A percentile compares a stretch with the other conserved stretches of the same genome.
Conservation (phyloP, 1,140 invertebrate species). For the Musca vetustissima region DNA sequence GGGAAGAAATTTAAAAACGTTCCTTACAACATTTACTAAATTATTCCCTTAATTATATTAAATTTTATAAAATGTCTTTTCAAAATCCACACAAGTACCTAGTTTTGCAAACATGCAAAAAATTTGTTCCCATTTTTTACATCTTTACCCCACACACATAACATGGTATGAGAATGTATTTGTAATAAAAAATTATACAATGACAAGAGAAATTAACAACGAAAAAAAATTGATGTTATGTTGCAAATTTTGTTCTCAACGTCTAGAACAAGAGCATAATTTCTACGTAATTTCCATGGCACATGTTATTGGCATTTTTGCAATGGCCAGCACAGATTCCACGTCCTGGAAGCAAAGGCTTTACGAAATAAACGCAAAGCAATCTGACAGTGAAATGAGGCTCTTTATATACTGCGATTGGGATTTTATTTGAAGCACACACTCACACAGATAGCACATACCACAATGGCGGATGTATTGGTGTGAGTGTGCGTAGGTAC, state of each 20-base stretch:
- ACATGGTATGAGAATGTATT: constrained; percentile 19
- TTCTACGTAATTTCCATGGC: constrained; percentile 17
- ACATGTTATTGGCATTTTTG: constrained; percentile 15
- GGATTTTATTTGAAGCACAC: constrained; percentile 28
- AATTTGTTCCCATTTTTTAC: constrained; percentile 10
- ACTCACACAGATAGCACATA: too few species aligned
- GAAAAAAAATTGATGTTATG: constrained; percentile 10
- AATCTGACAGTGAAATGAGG: constrained; percentile 27
- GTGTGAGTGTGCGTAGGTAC: too few species aligned
- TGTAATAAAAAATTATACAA: background rate
- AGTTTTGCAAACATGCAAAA: constrained; percentile 12
- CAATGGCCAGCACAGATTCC: constrained; percentile 4
- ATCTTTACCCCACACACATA: too few species aligned
- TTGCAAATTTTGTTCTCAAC: background rate
- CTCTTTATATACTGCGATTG: constrained; percentile 28
- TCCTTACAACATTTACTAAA: too few species aligned
- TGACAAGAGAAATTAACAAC: background rate
- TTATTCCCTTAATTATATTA: too few species aligned
- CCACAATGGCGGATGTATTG: too few species aligned
- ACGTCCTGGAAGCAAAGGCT: constrained; percentile 16
- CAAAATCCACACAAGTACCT: background rate
- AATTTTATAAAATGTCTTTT: too few species aligned
- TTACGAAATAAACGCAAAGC: constrained; percentile 27
- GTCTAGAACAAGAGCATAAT: background rate
- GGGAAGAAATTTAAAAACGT: too few species aligned